Conservation (phyloP, 1,140 invertebrate species). For the Brachionus calyciflorus region DNA sequence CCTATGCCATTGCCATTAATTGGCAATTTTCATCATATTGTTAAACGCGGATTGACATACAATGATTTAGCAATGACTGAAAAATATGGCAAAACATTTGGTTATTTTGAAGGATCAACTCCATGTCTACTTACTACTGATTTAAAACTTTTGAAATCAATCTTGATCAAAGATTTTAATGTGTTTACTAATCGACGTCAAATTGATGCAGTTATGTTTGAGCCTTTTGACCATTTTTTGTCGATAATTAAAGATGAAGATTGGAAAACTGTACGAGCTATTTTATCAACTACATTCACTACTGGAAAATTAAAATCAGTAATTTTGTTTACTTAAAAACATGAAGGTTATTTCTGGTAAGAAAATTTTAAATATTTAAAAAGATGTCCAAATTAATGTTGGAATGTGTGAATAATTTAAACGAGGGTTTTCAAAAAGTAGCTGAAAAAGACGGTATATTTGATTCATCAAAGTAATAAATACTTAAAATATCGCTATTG, state of each 20-base stretch:
- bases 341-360: not conserved
- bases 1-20: slow-evolving; percentile 32
- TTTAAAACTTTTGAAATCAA: not conserved
- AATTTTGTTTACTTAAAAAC: not conserved
- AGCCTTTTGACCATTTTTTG: slow-evolving; percentile 30
- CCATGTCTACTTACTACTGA: slow-evolving; percentile 1
- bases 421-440: not conserved
- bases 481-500: no score
- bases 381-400: slow-evolving; percentile 42
- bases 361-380: not conserved
- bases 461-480: no score
- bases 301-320: slow-evolving; percentile 45
- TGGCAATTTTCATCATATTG: not conserved
- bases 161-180: slow-evolving; percentile 46
- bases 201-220: slow-evolving; percentile 3
- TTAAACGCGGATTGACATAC: slow-evolving; percentile 39
- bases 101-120: not conserved
- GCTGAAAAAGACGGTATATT: slow-evolving; percentile 8
- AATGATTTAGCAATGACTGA: slow-evolving; percentile 4
- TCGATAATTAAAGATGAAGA: slow-evolving; percentile 33
- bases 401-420: slow-evolving; percentile 12
- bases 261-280: slow-evolving; percentile 34
- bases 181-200: slow-evolving; percentile 19
- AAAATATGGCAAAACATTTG: slow-evolving; percentile 27
- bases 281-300: slow-evolving; percentile 35